phyloP scores from a whole-genome alignment of 2,888 invertebrate species.

The Phortica okadai region DNA sequence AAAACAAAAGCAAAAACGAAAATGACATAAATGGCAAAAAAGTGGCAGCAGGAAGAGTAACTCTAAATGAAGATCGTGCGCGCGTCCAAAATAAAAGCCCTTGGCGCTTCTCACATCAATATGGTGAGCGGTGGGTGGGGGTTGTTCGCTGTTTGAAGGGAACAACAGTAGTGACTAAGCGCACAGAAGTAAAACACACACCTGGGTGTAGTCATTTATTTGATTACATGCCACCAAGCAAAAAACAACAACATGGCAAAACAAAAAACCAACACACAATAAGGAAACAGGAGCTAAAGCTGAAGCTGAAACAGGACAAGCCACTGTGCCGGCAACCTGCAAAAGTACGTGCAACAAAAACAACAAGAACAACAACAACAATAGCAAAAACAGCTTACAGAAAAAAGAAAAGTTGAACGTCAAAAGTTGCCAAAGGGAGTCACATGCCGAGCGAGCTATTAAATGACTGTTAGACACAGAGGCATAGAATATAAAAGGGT shows the following conservation, averaged over 20 bases:
- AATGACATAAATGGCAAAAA: conserved; percentile 1
- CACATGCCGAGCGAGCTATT: conserved; percentile 27
- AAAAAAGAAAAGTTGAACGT: neutral
- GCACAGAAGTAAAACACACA: conserved; percentile 40
- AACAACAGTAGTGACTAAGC: neutral
- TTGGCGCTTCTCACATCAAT: neutral
- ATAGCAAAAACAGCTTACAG: neutral
- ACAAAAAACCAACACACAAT: neutral
- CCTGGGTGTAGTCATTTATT: conserved; percentile 65
- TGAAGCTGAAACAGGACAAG: neutral
- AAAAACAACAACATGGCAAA: conserved; percentile 6
- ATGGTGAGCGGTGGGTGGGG: neutral
- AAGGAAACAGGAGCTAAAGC: neutral
- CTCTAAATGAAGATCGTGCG: conserved; percentile 13
- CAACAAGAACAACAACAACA: conserved; percentile 25
- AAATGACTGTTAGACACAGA: conserved; percentile 15
- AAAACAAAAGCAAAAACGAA: neutral
- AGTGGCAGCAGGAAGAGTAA: neutral
- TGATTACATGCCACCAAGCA: conserved; percentile 57
- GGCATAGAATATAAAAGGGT: neutral
- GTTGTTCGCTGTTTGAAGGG: no score
- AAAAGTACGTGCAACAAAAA: conserved; percentile 43
- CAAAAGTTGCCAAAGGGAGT: conserved; percentile 19
- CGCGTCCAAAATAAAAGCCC: conserved; percentile 17
- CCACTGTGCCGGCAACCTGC: neutral